Base-by-base conservation (phyloP, 2,888 invertebrate species). In the Deilephila elpenor region DNA sequence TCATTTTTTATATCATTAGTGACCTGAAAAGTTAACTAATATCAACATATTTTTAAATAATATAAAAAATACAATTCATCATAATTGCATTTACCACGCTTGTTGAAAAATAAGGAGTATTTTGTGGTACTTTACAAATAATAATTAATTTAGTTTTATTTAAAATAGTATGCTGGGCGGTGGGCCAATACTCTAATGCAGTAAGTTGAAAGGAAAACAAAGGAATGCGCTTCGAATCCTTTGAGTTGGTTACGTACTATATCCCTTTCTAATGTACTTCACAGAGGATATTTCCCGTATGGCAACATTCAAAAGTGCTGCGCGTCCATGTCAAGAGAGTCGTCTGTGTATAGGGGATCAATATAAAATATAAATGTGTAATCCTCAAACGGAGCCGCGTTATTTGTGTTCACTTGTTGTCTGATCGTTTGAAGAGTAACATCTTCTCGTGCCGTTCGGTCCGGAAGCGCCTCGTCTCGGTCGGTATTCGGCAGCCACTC, bases 261-360 rank as follows among this genome's bases (percentile, higher is more conserved):
- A 72, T 64, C 72, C 78, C 81, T 80, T 79, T 79, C 75, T 78
- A 78, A 74, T 77, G 75, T 71, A 78, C 72, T 76, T 51, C 20
- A 5, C 20, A 44, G 14, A 74, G 72, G 64, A 73, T 76, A 77
- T 76, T 82, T 81, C 75, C 70, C 7, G 44, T 17, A 71, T 83
- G 86, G 93, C 88, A 91, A 91, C 88, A 86, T 82, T 75, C 32
- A 79, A 86, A 85, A 86, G 87, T 90, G 86, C 92, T 92, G 93
- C 93, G 94, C 94, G 94, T 94, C 94, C 93, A 90, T 93, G 93
- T 91, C 93, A 93, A 90, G 91, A 86, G 86, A 89, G 85, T 88
- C 88, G 84, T 90, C 88, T 90, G 88, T 89, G 88, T 88, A 86
- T 81, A 83, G 86, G 85, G 89, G 93, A 93, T 93, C 93, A 94